These are phyloP conservation scores for Caenorhabditis briggsae DNA, from an alignment of 1,140 invertebrate species.

Conservation along the genomic window DNA sequence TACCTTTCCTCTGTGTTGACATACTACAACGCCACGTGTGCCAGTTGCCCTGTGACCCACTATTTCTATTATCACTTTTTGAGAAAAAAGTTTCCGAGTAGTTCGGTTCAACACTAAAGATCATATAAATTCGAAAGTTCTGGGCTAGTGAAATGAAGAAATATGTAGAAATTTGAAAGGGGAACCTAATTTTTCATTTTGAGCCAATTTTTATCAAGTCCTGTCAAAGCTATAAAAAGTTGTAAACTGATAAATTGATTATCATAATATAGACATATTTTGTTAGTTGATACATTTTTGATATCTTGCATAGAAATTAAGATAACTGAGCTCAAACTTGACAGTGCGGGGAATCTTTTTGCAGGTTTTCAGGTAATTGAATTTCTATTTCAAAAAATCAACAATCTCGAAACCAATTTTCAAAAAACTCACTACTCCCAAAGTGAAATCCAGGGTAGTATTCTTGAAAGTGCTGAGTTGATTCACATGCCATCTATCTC, in stretches of 20 bases:
- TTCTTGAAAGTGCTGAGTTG: conserved; percentile 65
- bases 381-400: not conserved
- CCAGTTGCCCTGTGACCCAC: conserved; percentile 46
- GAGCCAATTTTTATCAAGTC: too few species aligned
- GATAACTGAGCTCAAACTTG: too few species aligned
- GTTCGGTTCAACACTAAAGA: too few species aligned
- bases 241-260: too few species aligned
- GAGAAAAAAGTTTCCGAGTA: too few species aligned
- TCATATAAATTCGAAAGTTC: not conserved
- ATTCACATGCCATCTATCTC: conserved; percentile 48
- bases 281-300: not conserved
- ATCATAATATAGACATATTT: not conserved
- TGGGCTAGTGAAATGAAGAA: too few species aligned
- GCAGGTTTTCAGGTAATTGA: too few species aligned
- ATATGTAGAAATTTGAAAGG: too few species aligned
- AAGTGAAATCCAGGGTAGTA: conserved; percentile 44
- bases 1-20: not conserved
- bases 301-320: too few species aligned
- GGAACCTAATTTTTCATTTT: too few species aligned
- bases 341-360: too few species aligned
- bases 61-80: conserved; percentile 21
- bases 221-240: too few species aligned
- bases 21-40: conserved; percentile 13
- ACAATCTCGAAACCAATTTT: not conserved
- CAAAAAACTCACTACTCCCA: conserved; percentile 11